A percentile compares a stretch with the other conserved stretches of the same genome.
phyloP scores from a whole-genome alignment of 1,140 invertebrate genomes.

The Ceratosolen solmsi region DNA sequence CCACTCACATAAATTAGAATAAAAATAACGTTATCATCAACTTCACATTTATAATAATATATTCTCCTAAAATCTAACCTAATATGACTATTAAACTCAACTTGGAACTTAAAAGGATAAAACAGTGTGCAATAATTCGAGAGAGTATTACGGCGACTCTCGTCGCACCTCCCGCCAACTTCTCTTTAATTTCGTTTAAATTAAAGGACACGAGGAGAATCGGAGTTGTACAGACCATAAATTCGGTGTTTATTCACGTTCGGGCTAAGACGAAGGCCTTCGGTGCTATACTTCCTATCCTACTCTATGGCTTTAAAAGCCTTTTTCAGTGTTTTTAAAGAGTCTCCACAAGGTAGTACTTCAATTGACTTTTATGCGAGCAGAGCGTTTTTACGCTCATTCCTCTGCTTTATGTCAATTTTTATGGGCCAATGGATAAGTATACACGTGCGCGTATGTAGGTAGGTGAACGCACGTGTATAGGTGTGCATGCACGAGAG shows the following conservation, averaged over 20 bases:
- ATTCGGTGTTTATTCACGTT: constrained; percentile 32
- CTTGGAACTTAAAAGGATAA: not conserved
- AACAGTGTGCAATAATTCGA: constrained; percentile 8
- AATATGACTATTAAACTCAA: not conserved
- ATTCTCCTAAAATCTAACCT: not conserved
- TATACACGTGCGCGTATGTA: not conserved
- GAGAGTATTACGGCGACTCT: not conserved
- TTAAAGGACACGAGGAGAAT: not conserved
- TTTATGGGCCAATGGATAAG: constrained; percentile 18
- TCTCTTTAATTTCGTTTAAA: constrained; percentile 36
- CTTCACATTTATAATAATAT: not conserved
- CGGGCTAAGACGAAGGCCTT: not conserved
- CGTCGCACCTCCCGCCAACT: not conserved
- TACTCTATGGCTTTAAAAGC: constrained; percentile 16
- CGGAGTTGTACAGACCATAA: constrained; percentile 25
- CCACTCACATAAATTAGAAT: not conserved
- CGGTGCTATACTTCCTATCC: too few relatives aligned
- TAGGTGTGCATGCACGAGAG: not conserved
- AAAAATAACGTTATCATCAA: not conserved
- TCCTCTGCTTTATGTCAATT: constrained; percentile 34
- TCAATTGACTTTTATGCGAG: constrained; percentile 42
- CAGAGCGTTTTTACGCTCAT: not conserved
- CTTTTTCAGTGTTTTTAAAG: constrained; percentile 35
- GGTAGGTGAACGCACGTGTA: not conserved
- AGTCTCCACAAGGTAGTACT: not conserved